Evolutionary conservation across 1,140 invertebrate genomes (phyloP).

Genomic region (Scaptomyza montana): DNA sequence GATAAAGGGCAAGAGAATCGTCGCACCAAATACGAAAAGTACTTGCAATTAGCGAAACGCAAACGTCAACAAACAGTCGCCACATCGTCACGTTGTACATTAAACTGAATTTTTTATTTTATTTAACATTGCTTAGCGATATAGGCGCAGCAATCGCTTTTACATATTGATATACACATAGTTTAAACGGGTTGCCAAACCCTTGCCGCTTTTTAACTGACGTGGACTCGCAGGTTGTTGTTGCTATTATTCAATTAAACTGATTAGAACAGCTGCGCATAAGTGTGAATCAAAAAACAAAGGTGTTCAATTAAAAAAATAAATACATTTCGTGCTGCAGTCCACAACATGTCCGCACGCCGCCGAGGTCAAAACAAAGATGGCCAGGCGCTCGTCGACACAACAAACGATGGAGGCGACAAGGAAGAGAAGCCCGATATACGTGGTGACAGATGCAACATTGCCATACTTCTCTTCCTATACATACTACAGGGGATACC

Average conservation of each 20-base stretch:
- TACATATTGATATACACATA: not conserved
- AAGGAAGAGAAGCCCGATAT: slow-evolving; percentile 84
- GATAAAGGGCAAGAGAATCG: slow-evolving; percentile 13
- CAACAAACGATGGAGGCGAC: slow-evolving; percentile 5
- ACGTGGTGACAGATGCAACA: slow-evolving; percentile 90
- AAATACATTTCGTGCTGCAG: slow-evolving; percentile 9
- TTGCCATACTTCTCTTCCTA: slow-evolving; percentile 94
- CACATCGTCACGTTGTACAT: slow-evolving; percentile 33
- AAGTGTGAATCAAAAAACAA: slow-evolving; percentile 11
- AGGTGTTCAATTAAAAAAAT: too few relatives aligned
- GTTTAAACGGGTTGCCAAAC: not conserved
- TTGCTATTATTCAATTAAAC: slow-evolving; percentile 13
- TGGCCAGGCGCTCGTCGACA: slow-evolving; percentile 3
- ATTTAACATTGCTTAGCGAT: not conserved
- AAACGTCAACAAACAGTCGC: slow-evolving; percentile 47
- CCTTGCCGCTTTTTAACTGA: slow-evolving; percentile 32
- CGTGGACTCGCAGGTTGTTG: slow-evolving; percentile 39
- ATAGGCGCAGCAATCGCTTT: not conserved
- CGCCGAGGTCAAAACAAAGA: slow-evolving; percentile 28
- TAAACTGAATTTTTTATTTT: not conserved
- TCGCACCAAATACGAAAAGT: slow-evolving; percentile 26
- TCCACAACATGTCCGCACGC: slow-evolving; percentile 39
- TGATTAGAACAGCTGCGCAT: slow-evolving; percentile 34
- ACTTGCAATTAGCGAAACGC: slow-evolving; percentile 30
- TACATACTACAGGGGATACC: slow-evolving; percentile 99